These are phyloP conservation scores for Himalopsyche japonica DNA, from an alignment of 2,888 invertebrate species.

Conservation along the genomic window DNA sequence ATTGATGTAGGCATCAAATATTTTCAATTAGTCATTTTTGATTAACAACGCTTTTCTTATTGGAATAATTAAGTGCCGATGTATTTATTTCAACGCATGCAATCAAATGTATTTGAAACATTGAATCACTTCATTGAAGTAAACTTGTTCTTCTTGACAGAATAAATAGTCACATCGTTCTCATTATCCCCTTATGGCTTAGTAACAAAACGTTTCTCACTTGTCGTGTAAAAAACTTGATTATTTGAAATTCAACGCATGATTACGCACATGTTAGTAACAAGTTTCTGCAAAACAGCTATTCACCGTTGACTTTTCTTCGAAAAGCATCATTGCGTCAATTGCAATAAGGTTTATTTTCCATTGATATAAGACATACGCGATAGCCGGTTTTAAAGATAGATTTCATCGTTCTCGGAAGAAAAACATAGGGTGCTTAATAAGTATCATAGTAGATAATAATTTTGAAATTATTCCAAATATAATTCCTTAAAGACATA, in stretches of 20 bases:
- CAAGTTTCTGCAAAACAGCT: background rate
- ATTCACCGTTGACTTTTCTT: background rate
- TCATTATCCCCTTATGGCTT: background rate
- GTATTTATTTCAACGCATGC: no score
- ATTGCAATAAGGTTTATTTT: background rate
- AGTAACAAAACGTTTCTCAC: conserved; percentile 26
- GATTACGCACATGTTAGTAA: conserved; percentile 25
- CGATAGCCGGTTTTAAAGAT: background rate
- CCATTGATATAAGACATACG: background rate
- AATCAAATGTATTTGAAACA: no score
- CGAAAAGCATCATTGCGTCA: background rate
- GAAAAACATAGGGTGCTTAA: background rate
- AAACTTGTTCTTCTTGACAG: no score
- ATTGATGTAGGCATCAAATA: no score
- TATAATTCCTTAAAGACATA: no score
- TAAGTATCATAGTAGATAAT: background rate
- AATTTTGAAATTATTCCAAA: no score
- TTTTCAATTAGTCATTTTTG: no score
- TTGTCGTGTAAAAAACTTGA: conserved; percentile 17
- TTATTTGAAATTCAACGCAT: conserved; percentile 33
- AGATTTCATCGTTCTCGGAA: background rate
- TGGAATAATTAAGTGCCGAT: no score
- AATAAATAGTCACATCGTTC: no score
- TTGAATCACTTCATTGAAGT: no score
- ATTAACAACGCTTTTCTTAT: no score